Evolutionary conservation across 2,797 vertebrate species (phyloP).

Genomic region (Crocodylus rhombifer): DNA sequence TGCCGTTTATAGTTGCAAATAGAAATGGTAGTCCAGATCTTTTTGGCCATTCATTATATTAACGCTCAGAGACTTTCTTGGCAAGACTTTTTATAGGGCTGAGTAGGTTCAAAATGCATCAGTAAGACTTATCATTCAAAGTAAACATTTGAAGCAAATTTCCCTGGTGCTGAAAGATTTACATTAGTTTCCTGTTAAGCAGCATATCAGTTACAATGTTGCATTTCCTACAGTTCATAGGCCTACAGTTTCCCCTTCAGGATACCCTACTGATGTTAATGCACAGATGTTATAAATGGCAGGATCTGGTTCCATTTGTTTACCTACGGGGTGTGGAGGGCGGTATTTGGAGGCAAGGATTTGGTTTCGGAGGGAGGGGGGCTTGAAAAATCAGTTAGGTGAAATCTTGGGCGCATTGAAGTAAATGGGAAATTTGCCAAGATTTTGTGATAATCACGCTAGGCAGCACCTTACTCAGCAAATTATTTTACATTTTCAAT

Average conservation of each 20-base stretch:
- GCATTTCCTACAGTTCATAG: not conserved
- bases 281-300: not conserved
- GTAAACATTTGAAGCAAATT: conserved; percentile 38
- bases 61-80: not conserved
- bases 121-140: conserved; percentile 38
- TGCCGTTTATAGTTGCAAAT: not conserved
- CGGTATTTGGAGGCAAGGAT: too few relatives aligned
- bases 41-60: not conserved
- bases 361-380: too few relatives aligned
- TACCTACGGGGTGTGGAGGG: not conserved
- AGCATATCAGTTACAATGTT: not conserved
- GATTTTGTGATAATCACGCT: not conserved
- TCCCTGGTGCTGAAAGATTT: conserved; percentile 49
- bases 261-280: not conserved
- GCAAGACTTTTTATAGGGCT: not conserved
- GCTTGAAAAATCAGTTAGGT: not conserved
- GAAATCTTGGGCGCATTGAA: not conserved
- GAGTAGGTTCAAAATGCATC: conserved; percentile 27
- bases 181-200: not conserved
- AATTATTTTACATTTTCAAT: not conserved
- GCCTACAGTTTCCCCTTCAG: not conserved
- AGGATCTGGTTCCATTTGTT: not conserved
- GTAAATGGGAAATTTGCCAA: not conserved
- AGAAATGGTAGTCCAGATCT: not conserved
- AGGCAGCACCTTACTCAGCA: accelerated